Percentiles rank a stretch among this genome's conserved stretches.
These are phyloP conservation scores for Exephanes ischioxanthus DNA, from an alignment of 2,888 invertebrate genomes.

Conservation along the genomic window DNA sequence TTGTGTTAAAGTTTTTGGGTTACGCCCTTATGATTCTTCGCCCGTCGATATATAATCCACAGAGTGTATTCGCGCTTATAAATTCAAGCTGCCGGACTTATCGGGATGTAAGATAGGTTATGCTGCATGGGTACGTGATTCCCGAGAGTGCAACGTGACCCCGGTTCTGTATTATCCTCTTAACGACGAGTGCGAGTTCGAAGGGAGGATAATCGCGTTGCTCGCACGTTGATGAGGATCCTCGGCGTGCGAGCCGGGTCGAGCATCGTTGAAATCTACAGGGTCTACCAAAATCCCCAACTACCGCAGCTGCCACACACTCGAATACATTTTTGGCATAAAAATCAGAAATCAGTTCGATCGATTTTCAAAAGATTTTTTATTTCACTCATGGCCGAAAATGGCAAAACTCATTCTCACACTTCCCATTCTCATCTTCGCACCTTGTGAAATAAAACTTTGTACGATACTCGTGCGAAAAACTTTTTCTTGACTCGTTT, in stretches of 20 bases:
- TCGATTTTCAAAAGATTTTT: not conserved
- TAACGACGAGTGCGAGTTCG: conserved; percentile 57
- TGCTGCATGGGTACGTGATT: conserved; percentile 19
- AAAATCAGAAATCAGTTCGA: not conserved
- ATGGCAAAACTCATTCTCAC: no score
- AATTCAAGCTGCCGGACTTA: conserved; percentile 59
- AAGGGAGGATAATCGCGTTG: conserved; percentile 61
- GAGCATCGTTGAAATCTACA: conserved; percentile 33
- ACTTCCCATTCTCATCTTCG: no score
- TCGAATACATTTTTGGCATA: not conserved
- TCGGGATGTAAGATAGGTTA: conserved; percentile 26
- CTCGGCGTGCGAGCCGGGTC: conserved; percentile 11
- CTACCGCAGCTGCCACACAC: not conserved
- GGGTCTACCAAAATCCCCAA: conserved; percentile 21
- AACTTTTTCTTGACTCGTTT: no score
- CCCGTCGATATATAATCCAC: conserved; percentile 17
- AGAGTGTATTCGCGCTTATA: conserved; percentile 50
- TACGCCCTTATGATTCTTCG: not conserved
- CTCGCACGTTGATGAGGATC: conserved; percentile 60
- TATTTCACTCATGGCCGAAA: no score
- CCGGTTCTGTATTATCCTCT: conserved; percentile 61
- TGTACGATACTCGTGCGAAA: no score
- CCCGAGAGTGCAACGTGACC: conserved; percentile 56
- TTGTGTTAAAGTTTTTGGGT: not conserved
- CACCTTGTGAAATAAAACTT: no score